Evolutionary conservation across 2,888 invertebrate species (phyloP), one percentile per base, ranked within the genome.

Genomic region (Bombylius discolor): DNA sequence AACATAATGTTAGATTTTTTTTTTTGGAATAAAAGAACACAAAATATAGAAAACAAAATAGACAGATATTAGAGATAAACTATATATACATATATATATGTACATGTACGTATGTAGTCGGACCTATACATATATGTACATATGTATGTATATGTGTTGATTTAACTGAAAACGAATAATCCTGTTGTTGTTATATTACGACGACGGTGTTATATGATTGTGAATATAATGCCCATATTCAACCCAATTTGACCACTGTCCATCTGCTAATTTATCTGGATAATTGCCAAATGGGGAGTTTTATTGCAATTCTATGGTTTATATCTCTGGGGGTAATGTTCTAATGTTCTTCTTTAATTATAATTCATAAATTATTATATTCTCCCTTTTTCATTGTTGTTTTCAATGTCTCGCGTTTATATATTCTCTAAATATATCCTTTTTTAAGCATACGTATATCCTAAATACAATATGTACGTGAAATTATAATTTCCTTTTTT

Each of bases 281-380:
- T 71, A 70, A 70, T 70, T 71, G 70, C 69, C 67, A 70, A 71
- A 70, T 70, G 70, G 69, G 70, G 67, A 70, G 67, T 70, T 71
- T 72, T 70, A 69, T 70, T 69, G 67, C 68, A 65, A 64, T 23
- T 63, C 56, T 51, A 56, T 58, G 58, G 58, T 59, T 59, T 59
- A 58, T 58, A 52, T 56, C 56, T 59, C 56, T 51, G 51, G 59
- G 58, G 59, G 53, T 52, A 56, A 23, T 23, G 23, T 58, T 59
- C 59, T 59, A 58, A 59, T 59, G 55, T 58, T 52, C 52, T 52
- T 54, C 59, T 58, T 59, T 59, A 59, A 59, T 59, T 59, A 59
- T 59, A 58, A 58, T 58, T 59, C 59, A 59, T 59, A 59, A 59
- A 59, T 59, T 59, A 59, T 59, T 58, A 23, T 23, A 52, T 54